Base-by-base conservation (phyloP, 1,140 invertebrate genomes). In the Cryptotermes secundus region DNA sequence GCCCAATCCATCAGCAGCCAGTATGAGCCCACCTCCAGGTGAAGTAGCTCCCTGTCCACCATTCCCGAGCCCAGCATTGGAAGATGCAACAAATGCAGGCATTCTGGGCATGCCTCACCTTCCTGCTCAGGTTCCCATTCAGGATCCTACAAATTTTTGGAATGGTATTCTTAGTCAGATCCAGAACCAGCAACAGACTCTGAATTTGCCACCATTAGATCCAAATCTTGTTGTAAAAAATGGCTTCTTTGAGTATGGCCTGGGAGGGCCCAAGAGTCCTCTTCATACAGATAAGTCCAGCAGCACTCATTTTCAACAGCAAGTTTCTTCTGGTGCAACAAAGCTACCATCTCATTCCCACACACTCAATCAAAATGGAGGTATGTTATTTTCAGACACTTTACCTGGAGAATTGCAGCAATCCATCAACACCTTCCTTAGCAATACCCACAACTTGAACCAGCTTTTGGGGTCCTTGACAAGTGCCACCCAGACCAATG, bases 381-480 rank as follows among this genome's bases (percentile, higher is more conserved):
- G 42, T 35, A 59, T 65, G 79, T 38, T 72, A 14, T 79, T 84
- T 79, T 59, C 85, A 65, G 53, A 84, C 45, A 81, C 34, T 35
- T 26, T 84, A 31, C 82, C 86, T n/a, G 88, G 88, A 10, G 89
- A 90, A 34, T 81, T 89, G 38, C 88, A 89, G 85, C 87, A 88
- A 79, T 88, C 88, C 19, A 86, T 90, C 45, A 88, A 86, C 79
- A 88, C 87, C 26, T 82, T 90, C 14, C 84, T 90, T 36, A 89
- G 84, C 80, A 89, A 89, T 86, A 87, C 89, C 24, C 88, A 88
- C 65, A 88, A 87, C 84, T 86, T 89, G 81, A 87, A 88, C 45
- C 88, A 89, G 83, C 85, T 90, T 14, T 85, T 90, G 38, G 87
- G 88, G 3, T 85, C 85, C 36, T 83, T 87, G 24, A 84, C 86